phyloP scores from a whole-genome alignment of 2,797 vertebrate genomes.

The Pygocentrus nattereri region DNA sequence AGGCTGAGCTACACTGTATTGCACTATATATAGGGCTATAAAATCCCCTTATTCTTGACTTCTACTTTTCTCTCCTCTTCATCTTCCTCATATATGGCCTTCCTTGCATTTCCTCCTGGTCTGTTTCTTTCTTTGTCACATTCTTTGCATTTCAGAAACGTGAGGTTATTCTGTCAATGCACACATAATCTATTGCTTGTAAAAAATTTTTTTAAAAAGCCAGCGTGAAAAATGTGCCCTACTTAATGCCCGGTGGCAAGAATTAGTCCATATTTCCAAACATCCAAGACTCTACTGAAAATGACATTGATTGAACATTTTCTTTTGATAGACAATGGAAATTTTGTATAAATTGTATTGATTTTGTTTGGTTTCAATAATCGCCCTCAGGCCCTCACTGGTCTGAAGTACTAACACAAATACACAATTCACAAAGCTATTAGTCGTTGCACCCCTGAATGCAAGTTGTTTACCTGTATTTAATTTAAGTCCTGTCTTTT shows the following conservation, averaged over 20 bases:
- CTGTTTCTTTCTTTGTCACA: not conserved
- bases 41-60: not conserved
- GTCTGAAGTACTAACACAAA: not conserved
- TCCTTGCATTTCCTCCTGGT: not conserved
- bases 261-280: slow-evolving; percentile 7
- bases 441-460: not conserved
- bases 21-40: not conserved
- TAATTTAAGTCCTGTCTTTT: not conserved
- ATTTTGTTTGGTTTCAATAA: not conserved
- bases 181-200: not conserved
- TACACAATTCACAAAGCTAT: slow-evolving; percentile 4
- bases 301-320: slow-evolving; percentile 19
- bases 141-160: not conserved
- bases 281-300: slow-evolving; percentile 14
- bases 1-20: not conserved
- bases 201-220: too few species aligned
- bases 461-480: not conserved
- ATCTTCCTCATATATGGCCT: not conserved
- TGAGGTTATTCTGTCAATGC: slow-evolving; percentile 15
- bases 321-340: slow-evolving; percentile 11
- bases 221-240: not conserved
- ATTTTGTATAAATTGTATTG: slow-evolving; percentile 20
- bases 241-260: not conserved
- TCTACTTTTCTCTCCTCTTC: not conserved
- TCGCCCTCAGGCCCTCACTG: not conserved